A percentile compares a stretch with the other conserved stretches of the same genome.
Evolutionary conservation across 2,888 invertebrate genomes (phyloP).

Genomic region (Petrolisthes cinctipes): DNA sequence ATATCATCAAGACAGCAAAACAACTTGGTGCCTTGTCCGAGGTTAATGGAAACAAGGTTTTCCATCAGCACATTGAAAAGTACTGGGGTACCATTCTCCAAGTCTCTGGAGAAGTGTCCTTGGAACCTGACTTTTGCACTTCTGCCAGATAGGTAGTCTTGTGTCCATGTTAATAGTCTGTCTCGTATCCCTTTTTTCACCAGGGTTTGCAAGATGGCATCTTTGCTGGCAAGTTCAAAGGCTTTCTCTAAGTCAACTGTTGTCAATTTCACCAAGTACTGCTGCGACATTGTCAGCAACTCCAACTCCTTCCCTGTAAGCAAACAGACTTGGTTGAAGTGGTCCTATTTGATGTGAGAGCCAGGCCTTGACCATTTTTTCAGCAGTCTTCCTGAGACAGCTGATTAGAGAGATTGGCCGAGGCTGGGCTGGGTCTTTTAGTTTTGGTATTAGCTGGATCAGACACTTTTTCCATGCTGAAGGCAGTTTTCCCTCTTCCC

Average conservation of each 20-base stretch:
- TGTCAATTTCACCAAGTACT: not conserved
- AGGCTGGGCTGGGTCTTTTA: not conserved
- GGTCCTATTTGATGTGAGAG: no score
- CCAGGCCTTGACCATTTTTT: no score
- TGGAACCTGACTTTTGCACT: not conserved
- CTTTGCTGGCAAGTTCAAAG: not conserved
- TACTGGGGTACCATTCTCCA: conserved; percentile 4
- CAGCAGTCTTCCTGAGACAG: conserved; percentile 17
- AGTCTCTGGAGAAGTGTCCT: not conserved
- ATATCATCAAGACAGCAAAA: conserved; percentile 10
- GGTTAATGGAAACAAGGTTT: not conserved
- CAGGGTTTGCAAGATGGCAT: not conserved
- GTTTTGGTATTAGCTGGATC: conserved; percentile 3
- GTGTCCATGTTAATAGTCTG: not conserved
- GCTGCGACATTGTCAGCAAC: not conserved
- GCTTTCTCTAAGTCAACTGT: conserved; percentile 13
- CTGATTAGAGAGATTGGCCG: not conserved
- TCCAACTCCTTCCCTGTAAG: not conserved
- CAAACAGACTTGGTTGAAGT: no score
- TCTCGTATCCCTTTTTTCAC: not conserved
- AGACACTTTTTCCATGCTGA: not conserved
- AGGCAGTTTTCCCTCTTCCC: not conserved
- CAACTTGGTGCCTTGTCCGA: not conserved
- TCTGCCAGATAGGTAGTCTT: not conserved
- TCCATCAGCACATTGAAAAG: conserved; percentile 17